Percentiles rank a stretch among this genome's conserved stretches.
Conservation (phyloP, 92 coral and sea anemone species). For the Epizoanthus stellaris region DNA sequence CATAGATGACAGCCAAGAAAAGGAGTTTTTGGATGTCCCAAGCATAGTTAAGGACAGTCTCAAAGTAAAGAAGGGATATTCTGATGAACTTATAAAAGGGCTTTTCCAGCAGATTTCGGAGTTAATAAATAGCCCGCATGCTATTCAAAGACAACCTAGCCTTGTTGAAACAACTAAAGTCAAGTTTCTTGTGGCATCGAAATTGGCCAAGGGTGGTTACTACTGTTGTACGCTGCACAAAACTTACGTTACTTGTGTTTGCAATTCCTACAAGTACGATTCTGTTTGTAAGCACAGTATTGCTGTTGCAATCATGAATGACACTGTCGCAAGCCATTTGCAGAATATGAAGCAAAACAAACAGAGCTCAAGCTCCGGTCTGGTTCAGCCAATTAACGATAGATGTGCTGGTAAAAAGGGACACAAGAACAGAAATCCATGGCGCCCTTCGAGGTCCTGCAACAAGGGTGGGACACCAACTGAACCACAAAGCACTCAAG, state of each 20-base stretch:
- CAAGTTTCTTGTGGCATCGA: slow-evolving; percentile 43
- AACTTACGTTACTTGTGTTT: slow-evolving; percentile 32
- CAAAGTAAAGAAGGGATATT: too few species aligned
- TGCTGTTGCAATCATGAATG: slow-evolving; percentile 18
- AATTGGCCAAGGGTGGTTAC: slow-evolving; percentile 39
- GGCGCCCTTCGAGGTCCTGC: slow-evolving; percentile 26
- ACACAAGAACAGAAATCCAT: slow-evolving; percentile 18
- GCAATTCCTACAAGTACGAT: slow-evolving; percentile 35
- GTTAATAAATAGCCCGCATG: slow-evolving; percentile 26
- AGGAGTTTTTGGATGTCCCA: too few species aligned
- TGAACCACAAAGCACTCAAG: slow-evolving; percentile 19
- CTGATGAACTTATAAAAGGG: too few species aligned
- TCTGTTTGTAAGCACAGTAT: slow-evolving; percentile 41
- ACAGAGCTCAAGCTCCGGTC: slow-evolving; percentile 27
- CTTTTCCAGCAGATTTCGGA: too few species aligned
- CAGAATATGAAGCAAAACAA: slow-evolving; percentile 15
- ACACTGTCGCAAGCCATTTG: slow-evolving; percentile 19
- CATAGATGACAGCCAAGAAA: too few species aligned
- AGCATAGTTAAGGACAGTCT: too few species aligned
- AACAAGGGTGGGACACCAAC: not conserved
- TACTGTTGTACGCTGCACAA: slow-evolving; percentile 24
- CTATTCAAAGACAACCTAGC: slow-evolving; percentile 37
- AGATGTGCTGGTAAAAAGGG: slow-evolving; percentile 36
- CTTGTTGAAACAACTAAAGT: slow-evolving; percentile 21
- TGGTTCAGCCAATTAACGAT: slow-evolving; percentile 32